phyloP scores from a whole-genome alignment of 2,888 invertebrate genomes.

The Rotaria macrura region DNA sequence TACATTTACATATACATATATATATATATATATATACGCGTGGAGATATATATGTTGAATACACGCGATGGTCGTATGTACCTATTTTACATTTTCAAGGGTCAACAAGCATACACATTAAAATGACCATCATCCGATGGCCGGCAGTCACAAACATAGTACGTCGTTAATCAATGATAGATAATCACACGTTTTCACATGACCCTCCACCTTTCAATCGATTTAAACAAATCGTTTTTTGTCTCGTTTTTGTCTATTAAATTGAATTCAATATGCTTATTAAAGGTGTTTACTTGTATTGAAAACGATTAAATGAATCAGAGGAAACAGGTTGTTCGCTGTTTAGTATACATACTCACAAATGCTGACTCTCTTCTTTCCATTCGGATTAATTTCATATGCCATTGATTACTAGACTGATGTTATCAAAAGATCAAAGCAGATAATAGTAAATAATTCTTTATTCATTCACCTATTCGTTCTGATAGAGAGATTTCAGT shows the following conservation, averaged over 20 bases:
- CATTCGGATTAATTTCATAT: neutral
- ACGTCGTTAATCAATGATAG: conserved; percentile 8
- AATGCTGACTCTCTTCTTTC: too few relatives aligned
- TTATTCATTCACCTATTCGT: neutral
- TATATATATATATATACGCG: too few relatives aligned
- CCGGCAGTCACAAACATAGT: neutral
- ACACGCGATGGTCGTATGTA: neutral
- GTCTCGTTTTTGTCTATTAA: too few relatives aligned
- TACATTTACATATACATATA: too few relatives aligned
- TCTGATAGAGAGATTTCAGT: neutral
- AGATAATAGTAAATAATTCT: neutral
- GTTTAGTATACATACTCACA: too few relatives aligned
- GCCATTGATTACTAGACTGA: neutral
- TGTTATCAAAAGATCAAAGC: neutral
- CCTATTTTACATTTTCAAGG: neutral
- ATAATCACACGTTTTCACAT: conserved; percentile 5
- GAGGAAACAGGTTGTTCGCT: too few relatives aligned
- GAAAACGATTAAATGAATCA: too few relatives aligned
- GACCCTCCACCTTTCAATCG: neutral
- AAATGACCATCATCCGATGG: neutral
- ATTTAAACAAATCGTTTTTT: neutral
- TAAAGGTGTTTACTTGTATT: too few relatives aligned
- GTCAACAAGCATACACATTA: neutral
- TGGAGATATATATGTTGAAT: neutral
- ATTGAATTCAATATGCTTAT: too few relatives aligned